Evolutionary conservation across 2,888 invertebrate genomes (phyloP), one percentile per base, ranked within the genome.

Genomic region (Troides oblongomaculatus): DNA sequence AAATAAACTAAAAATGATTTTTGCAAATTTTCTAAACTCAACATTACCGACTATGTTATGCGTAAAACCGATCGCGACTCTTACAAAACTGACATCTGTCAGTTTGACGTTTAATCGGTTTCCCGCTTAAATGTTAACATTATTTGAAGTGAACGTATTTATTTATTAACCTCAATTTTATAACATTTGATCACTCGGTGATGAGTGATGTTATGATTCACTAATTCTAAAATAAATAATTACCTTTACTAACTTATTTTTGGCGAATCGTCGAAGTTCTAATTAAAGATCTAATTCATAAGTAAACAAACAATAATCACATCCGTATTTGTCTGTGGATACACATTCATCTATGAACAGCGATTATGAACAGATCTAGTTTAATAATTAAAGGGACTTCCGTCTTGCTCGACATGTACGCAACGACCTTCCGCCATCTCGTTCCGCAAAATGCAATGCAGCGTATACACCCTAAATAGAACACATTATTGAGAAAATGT

Each of bases 41-140:
- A 61, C 18, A 17, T 39, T n/a, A 39, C 60, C 39, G 60, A 39
- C 36, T 36, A 61, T 36, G 39, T 18, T n/a, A 18, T 1, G 36
- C 18, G 39, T 30, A 8, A 59, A 25, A 59, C n/a, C 17, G 53
- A 53, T 53, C 14, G 18, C 6, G 30, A 59, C 8, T 8, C 10
- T 39, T 8, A 39, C 39, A 39, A 39, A 8, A 39, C 39, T 39
- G 39, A 39, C 39, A 39, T 8, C 10, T 39, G 39, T 10, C 39
- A 39, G 1, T 39, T 39, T 39, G 39, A 39, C 39, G 39, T 39
- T 39, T 39, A 7, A 39, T 59, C 10, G 25, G 14, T 62, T 46
- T 62, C 46, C 43, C 53, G 53, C 53, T 50, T 25, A 53, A 30
- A 63, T 63, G 53, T 63, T 53, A 63, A 7, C 53, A 63, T 63